phyloP scores from a whole-genome alignment of 2,888 invertebrate species.

The Myopa testacea region DNA sequence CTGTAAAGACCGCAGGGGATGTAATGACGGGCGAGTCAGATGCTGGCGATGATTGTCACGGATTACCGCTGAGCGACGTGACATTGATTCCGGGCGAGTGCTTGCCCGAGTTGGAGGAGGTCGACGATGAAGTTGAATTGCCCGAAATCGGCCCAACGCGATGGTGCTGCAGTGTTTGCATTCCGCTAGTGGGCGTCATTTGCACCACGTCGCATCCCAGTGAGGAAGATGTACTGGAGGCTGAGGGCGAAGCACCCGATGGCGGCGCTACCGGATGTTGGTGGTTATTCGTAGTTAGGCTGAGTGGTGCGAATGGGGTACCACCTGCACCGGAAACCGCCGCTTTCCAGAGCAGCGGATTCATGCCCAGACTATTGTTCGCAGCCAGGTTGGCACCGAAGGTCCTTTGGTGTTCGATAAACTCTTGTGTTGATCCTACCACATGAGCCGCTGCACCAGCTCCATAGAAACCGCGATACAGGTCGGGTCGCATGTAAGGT shows the following conservation, averaged over 20 bases:
- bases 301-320: conserved; percentile 67
- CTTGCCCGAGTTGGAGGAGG: conserved; percentile 66
- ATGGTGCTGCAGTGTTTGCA: conserved; percentile 52
- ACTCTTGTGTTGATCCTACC: conserved; percentile 65
- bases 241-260: conserved; percentile 70
- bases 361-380: conserved; percentile 68
- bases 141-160: conserved; percentile 63
- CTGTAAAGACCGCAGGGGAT: conserved; percentile 46
- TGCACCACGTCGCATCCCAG: conserved; percentile 66
- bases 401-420: conserved; percentile 73
- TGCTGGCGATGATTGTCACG: conserved; percentile 63
- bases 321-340: conserved; percentile 65
- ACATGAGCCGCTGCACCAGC: conserved; percentile 75
- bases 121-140: conserved; percentile 64
- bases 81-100: conserved; percentile 65
- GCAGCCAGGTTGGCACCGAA: conserved; percentile 71
- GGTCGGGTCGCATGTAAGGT: conserved; percentile 80
- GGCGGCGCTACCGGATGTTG: conserved; percentile 60
- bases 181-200: conserved; percentile 55
- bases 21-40: conserved; percentile 52
- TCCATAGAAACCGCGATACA: conserved; percentile 83
- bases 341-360: conserved; percentile 67
- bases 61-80: conserved; percentile 62
- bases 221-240: conserved; percentile 69
- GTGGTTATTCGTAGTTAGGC: conserved; percentile 60